phyloP scores from a whole-genome alignment of 2,113 vertebrate genomes.

The Lagopus leucura region DNA sequence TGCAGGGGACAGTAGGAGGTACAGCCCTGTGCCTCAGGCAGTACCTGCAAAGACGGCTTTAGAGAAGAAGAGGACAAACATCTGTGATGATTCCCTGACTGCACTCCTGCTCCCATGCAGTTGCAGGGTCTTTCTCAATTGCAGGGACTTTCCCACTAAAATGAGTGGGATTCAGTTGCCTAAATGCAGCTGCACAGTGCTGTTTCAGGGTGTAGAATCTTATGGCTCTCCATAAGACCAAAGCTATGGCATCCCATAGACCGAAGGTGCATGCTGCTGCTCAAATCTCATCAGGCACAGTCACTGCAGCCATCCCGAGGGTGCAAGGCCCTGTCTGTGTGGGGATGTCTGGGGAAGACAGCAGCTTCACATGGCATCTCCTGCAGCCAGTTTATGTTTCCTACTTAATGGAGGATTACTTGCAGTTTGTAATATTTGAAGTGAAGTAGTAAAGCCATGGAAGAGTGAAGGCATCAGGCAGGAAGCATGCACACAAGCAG shows the following conservation, averaged over 20 bases:
- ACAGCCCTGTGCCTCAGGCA: background rate
- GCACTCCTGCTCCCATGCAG: accelerated
- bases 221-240: background rate
- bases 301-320: background rate
- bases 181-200: background rate
- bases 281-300: background rate
- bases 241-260: background rate
- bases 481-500: accelerated
- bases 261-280: background rate
- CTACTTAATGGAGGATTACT: background rate
- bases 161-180: background rate
- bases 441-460: background rate
- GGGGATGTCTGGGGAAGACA: background rate
- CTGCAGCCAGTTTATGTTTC: background rate
- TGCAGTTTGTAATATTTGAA: background rate
- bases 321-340: accelerated
- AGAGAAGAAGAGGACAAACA: background rate
- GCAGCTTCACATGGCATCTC: background rate
- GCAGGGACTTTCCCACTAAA: background rate
- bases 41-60: background rate
- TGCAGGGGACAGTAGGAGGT: background rate
- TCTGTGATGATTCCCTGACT: background rate
- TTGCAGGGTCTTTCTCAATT: background rate
- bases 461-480: background rate
- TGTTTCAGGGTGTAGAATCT: background rate